phyloP scores from a whole-genome alignment of 2,888 invertebrate genomes.

The Aspidiotus destructor region DNA sequence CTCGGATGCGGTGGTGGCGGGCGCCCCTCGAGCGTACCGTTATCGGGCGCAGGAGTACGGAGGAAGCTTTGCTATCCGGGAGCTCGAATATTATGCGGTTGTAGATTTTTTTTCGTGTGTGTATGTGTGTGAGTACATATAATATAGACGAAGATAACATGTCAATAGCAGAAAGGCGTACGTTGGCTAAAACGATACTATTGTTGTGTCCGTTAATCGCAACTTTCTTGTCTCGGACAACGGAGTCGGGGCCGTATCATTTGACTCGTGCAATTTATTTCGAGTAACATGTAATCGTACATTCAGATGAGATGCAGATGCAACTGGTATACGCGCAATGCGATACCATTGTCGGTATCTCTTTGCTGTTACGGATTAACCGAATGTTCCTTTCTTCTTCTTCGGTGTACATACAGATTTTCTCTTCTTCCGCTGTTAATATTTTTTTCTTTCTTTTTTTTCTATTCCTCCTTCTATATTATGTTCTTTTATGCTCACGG shows the following conservation, averaged over 20 bases:
- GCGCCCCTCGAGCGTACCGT: too few relatives aligned
- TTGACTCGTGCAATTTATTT: conserved; percentile 27
- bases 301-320: conserved; percentile 29
- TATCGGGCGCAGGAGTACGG: too few relatives aligned
- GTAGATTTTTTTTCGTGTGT: too few relatives aligned
- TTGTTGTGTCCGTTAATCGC: conserved; percentile 29
- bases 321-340: neutral
- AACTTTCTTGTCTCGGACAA: conserved; percentile 28
- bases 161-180: conserved; percentile 24
- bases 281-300: conserved; percentile 27
- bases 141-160: conserved; percentile 20
- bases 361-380: conserved; percentile 1
- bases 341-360: conserved; percentile 3
- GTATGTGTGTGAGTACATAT: neutral
- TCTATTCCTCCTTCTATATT: neutral
- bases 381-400: neutral
- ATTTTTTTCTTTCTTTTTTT: neutral
- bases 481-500: too few relatives aligned
- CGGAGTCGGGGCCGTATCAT: conserved; percentile 18
- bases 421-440: too few relatives aligned
- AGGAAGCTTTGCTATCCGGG: too few relatives aligned
- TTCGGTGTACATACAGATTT: too few relatives aligned
- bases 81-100: too few relatives aligned
- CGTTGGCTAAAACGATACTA: conserved; percentile 21
- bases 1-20: too few relatives aligned